Conservation (phyloP, 2,797 vertebrate species). For the Malurus splendens region DNA sequence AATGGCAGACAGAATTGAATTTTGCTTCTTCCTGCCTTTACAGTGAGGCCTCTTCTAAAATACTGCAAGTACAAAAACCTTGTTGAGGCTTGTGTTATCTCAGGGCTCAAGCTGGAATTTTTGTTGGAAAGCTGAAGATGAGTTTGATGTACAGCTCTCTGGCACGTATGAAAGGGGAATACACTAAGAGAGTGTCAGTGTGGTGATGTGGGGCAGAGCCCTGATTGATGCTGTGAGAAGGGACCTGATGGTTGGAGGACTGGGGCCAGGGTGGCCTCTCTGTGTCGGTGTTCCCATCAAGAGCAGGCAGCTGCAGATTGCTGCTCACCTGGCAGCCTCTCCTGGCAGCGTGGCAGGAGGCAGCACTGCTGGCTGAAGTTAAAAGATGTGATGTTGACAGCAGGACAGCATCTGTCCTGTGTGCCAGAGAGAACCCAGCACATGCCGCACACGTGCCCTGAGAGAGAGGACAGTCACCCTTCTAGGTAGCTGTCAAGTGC, state of each 20-base stretch:
- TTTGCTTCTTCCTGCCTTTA: neutral
- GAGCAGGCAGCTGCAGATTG: neutral
- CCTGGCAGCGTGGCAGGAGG: neutral
- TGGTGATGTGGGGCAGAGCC: neutral
- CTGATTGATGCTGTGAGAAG: neutral
- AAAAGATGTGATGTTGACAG: neutral
- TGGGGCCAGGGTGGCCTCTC: neutral
- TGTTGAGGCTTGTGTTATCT: neutral
- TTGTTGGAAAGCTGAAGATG: neutral
- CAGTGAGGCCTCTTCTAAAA: neutral
- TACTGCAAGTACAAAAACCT: neutral
- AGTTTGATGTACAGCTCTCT: neutral
- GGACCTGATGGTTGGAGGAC: neutral
- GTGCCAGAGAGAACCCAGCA: neutral
- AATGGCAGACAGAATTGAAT: neutral
- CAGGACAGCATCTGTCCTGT: neutral
- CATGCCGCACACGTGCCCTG: neutral
- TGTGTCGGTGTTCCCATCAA: neutral
- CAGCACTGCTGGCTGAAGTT: neutral
- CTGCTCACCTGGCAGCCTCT: neutral
- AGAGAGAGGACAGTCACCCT: neutral
- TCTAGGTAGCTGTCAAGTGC: neutral
- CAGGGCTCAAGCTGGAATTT: neutral
- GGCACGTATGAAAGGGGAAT: neutral
- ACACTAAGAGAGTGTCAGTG: rapidly evolving